phyloP scores from a whole-genome alignment of 2,113 vertebrate genomes.

The Myocastor coypus region DNA sequence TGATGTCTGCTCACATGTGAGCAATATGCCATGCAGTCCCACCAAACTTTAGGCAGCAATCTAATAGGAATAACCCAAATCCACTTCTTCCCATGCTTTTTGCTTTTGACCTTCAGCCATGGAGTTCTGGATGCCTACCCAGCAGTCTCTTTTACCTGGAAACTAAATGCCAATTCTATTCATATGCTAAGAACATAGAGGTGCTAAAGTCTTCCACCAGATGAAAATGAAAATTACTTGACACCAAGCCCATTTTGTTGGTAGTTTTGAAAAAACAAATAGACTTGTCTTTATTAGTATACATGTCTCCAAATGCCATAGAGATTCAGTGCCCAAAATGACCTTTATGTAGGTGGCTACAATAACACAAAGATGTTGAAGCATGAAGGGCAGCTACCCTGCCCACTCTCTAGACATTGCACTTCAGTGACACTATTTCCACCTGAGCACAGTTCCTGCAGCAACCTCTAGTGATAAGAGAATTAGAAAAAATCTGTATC shows the following conservation, averaged over 20 bases:
- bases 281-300: background rate
- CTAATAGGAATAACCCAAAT: background rate
- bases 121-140: background rate
- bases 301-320: background rate
- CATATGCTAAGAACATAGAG: background rate
- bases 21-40: fast-evolving
- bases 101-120: background rate
- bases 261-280: slow-evolving; percentile 12
- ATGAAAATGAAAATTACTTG: background rate
- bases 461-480: background rate
- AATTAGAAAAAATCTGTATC: background rate
- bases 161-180: slow-evolving; percentile 15
- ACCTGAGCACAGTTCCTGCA: background rate
- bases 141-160: background rate
- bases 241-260: background rate
- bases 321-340: background rate
- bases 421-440: background rate
- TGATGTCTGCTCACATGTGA: fast-evolving
- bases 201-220: background rate
- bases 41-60: background rate
- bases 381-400: background rate
- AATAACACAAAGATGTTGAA: background rate
- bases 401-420: background rate
- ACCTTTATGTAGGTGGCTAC: background rate
- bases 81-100: background rate